Evolutionary conservation across 2,888 invertebrate species (phyloP).

Genomic region (Resseliella maxima): DNA sequence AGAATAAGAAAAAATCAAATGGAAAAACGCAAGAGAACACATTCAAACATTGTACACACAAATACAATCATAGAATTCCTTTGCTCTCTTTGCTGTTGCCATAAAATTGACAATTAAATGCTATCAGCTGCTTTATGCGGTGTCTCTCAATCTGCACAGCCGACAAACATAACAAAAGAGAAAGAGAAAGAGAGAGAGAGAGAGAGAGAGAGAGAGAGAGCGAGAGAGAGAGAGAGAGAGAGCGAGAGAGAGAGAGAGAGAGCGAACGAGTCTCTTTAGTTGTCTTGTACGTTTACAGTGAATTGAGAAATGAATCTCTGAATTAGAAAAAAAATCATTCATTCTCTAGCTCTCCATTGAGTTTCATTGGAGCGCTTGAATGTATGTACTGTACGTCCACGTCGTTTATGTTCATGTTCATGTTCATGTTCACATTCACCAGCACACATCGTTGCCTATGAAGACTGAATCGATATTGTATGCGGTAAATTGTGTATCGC

Average conservation of each 20-base stretch:
- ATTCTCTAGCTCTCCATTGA: not conserved
- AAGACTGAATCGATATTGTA: slow-evolving; percentile 16
- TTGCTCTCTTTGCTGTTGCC: slow-evolving; percentile 36
- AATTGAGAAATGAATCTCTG: not conserved
- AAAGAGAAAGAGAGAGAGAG: not conserved
- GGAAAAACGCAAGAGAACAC: not conserved
- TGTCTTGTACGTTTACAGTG: not conserved
- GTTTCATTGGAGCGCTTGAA: not conserved
- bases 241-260: not conserved
- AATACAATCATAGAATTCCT: not conserved
- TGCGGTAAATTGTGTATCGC: slow-evolving; percentile 3
- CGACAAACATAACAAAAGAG: not conserved
- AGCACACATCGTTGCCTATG: not conserved
- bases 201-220: not conserved
- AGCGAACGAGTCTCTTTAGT: not conserved
- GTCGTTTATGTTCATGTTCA: no score
- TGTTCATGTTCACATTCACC: not conserved
- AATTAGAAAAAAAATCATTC: slow-evolving; percentile 3
- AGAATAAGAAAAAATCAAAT: not conserved
- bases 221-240: not conserved
- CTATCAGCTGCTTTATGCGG: slow-evolving; percentile 42
- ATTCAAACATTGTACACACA: not conserved
- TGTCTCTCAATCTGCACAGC: not conserved
- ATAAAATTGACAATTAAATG: not conserved
- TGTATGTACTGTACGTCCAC: not conserved